Percentiles rank a stretch among this genome's conserved stretches.
phyloP scores from a whole-genome alignment of 2,888 invertebrate genomes.

The Sminthurinus aureus region DNA sequence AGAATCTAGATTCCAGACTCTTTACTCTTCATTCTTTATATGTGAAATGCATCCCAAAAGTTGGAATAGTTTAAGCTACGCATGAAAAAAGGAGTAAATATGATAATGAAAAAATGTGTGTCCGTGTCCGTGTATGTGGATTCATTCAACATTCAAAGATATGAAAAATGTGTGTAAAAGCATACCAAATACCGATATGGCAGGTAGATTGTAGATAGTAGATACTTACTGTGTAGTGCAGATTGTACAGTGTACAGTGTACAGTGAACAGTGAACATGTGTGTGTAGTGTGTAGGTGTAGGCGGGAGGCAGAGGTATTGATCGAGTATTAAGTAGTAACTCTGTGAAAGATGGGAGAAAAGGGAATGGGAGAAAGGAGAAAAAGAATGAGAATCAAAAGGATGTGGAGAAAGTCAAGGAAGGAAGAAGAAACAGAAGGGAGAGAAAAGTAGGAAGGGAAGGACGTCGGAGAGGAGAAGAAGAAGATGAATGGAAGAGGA shows the following conservation, averaged over 20 bases:
- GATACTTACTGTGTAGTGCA: background rate
- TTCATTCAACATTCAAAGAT: too few relatives aligned
- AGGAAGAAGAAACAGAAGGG: slow-evolving; percentile 9
- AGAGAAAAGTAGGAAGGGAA: slow-evolving; percentile 14
- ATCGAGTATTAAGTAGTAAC: background rate
- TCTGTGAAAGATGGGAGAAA: background rate
- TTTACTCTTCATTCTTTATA: too few relatives aligned
- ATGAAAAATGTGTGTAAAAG: too few relatives aligned
- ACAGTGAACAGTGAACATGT: background rate
- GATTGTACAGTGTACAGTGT: background rate
- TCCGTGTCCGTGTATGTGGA: too few relatives aligned
- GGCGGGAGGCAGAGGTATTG: slow-evolving; percentile 11
- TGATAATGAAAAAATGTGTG: too few relatives aligned
- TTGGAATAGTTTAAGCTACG: too few relatives aligned
- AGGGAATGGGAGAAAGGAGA: background rate
- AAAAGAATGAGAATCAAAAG: too few relatives aligned
- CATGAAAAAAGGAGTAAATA: too few relatives aligned
- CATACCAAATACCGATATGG: too few relatives aligned
- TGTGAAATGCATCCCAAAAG: too few relatives aligned
- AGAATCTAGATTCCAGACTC: too few relatives aligned
- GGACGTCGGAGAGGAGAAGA: background rate
- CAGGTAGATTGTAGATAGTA: background rate
- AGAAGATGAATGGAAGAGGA: slow-evolving; percentile 8
- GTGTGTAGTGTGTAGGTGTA: background rate
- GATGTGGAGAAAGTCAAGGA: background rate